Evolutionary conservation across 2,797 vertebrate genomes (phyloP).

Genomic region (Peromyscus melanophrys): DNA sequence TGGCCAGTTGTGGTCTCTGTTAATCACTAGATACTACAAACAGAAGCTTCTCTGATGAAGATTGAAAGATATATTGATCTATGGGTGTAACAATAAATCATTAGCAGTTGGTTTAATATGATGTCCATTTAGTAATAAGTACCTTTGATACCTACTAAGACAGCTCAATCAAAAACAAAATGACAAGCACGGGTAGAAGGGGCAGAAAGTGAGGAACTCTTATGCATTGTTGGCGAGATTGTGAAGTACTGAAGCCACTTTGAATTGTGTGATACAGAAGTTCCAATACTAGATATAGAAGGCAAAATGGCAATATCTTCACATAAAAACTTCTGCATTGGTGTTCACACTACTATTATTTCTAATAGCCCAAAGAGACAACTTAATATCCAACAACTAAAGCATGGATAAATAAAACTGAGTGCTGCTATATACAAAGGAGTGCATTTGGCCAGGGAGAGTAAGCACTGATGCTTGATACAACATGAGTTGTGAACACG

Average conservation of each 20-base stretch:
- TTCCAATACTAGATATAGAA: neutral
- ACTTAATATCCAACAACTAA: neutral
- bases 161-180: conserved; percentile 1
- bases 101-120: neutral
- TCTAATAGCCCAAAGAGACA: neutral
- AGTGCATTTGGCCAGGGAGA: neutral
- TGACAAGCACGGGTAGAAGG: neutral
- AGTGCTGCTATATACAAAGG: neutral
- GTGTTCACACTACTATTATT: neutral
- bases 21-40: neutral
- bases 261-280: neutral
- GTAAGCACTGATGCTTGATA: neutral
- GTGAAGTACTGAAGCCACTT: neutral
- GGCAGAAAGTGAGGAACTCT: neutral
- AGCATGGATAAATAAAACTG: neutral
- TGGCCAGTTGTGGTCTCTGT: neutral
- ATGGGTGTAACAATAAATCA: neutral
- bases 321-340: neutral
- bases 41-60: neutral
- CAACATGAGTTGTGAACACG: neutral
- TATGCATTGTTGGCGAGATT: neutral
- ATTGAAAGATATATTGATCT: neutral
- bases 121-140: neutral
- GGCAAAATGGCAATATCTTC: neutral
- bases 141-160: neutral